Conservation (phyloP, 2,888 invertebrate species). For the Brenthis daphne region DNA sequence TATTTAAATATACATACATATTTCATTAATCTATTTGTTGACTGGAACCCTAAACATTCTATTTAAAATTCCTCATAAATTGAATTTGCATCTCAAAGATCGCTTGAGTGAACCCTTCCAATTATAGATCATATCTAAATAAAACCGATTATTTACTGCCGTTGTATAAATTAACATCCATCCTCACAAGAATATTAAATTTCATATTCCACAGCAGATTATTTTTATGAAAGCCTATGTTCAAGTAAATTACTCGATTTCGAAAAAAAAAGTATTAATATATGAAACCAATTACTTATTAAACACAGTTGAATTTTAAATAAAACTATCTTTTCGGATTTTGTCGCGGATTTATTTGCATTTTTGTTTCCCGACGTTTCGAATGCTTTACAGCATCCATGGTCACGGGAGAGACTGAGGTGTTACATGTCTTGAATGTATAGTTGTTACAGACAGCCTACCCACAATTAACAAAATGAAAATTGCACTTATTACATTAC, state of each 20-base stretch:
- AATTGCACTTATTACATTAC: too few relatives aligned
- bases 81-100: constrained; percentile 24
- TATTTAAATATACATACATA: not conserved
- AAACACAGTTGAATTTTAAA: too few relatives aligned
- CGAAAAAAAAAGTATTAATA: too few relatives aligned
- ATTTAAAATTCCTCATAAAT: constrained; percentile 22
- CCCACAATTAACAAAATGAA: too few relatives aligned
- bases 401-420: too few relatives aligned
- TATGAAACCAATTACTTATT: too few relatives aligned
- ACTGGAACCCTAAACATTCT: constrained; percentile 17
- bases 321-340: too few relatives aligned
- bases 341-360: too few relatives aligned
- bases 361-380: too few relatives aligned
- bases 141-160: constrained; percentile 24
- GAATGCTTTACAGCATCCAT: too few relatives aligned
- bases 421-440: too few relatives aligned
- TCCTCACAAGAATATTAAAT: constrained; percentile 4
- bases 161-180: constrained; percentile 20
- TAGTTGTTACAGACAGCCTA: too few relatives aligned
- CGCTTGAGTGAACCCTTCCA: constrained; percentile 25
- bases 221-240: not conserved
- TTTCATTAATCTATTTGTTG: constrained; percentile 6
- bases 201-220: not conserved
- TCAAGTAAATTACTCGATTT: not conserved
- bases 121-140: constrained; percentile 27